Evolutionary conservation across 2,113 vertebrate species (phyloP), one percentile per base, ranked within the genome.

Genomic region (Triplophysa tibetana): DNA sequence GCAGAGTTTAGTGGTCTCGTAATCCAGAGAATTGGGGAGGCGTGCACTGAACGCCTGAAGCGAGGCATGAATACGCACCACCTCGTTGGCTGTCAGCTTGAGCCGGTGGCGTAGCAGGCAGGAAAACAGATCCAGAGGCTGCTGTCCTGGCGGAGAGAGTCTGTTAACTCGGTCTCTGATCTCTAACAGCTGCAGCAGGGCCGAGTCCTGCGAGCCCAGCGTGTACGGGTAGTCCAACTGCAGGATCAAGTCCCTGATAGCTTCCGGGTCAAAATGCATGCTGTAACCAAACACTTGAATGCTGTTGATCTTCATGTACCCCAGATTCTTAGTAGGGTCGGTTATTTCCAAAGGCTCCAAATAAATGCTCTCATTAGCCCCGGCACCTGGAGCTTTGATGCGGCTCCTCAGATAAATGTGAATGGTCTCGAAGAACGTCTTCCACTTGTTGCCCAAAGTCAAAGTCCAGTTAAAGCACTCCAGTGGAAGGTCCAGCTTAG

Each of bases 251-350:
- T 99, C 97, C 64, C 97, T 94, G 45, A 98, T 98, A 0, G 97
- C 96, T 77, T 99, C 97, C 0, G 97, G 96, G 89, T 99, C 96
- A 33, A 99, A 99, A 91, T 97, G 96, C 97, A 98, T 98, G 93
- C 97, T 98, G 92, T 98, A 99, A 87, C 97, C 97, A 83, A 98
- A 98, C 79, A 98, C 97, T 91, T 97, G 97, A 80, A 98, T 97
- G 88, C 95, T 94, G 89, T 97, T 98, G 89, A 99, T 98, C 90
- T 99, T 99, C 97, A 99, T 98, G 86, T 98, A 98, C 78, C 97
- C 97, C 91, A 98, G 93, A 83, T 98, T 98, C 69, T 94, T 92
- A 0, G 94, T 93, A 13, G 96, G 94, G 79, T 98, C 97, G 0
- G 95, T 91, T 66, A 97, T 93, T 80, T 98, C 97, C 84, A 96